Evolutionary conservation across 2,888 invertebrate genomes (phyloP), one percentile per base, ranked within the genome.

Genomic region (Beris morrisii): DNA sequence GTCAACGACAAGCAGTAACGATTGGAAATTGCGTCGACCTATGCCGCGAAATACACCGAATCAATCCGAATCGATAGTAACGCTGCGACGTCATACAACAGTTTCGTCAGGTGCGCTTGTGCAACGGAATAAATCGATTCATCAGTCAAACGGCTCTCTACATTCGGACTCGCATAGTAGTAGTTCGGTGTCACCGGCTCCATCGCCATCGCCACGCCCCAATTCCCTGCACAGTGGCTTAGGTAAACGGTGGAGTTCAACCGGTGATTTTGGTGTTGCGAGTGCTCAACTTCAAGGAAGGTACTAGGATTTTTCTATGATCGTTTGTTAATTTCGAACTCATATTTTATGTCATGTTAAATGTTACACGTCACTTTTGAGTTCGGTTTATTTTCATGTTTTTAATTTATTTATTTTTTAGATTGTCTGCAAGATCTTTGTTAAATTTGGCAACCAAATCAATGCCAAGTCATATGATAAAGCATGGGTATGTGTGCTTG

Each of bases 111-210:
- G 71, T 72, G 74, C 48, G 55, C 91, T 78, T 86, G 90, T 74
- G 88, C 89, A 30, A 87, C 90, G 11, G 91, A 91, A 69, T 78
- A 70, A 72, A 50, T 44, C 48, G 13, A 70, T 70, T 15, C 91
- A 92, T 81, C 92, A 92, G 77, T 92, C 92, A 1, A 91, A 91
- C 56, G 90, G 90, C 15, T 91, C 91, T 3, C 83, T 91, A 57
- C 92, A 92, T 80, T 92, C 92, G 58, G 91, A 91, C 79, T 89
- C 90, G 67, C 91, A 90, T 6, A 92, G 91, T 74, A 91, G 91
- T 6, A 91, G 89, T 73, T 91, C 91, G 59, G 87, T 90, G 66
- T 92, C 92, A n/a, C 92, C 92, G 7, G 89, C 91, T 70, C 91
- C 92, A 15, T 88, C 89, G 0, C 89, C 89, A 55, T 88, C 88